phyloP scores from a whole-genome alignment of 2,113 vertebrate species.

The Rhinichthys klamathensis region DNA sequence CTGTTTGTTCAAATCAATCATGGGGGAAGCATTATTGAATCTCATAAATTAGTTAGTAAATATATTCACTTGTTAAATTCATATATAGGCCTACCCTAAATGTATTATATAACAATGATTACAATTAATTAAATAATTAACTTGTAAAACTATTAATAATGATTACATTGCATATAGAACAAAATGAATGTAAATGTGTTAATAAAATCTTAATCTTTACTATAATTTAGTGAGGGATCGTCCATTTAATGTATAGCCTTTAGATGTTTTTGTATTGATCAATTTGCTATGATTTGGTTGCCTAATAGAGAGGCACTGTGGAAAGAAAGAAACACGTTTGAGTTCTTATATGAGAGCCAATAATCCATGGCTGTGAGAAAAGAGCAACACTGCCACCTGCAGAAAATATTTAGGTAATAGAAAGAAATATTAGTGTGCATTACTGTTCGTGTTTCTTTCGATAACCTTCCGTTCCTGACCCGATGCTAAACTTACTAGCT shows the following conservation, averaged over 20 bases:
- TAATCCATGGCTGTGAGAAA: not conserved
- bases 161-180: not conserved
- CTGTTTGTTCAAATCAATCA: not conserved
- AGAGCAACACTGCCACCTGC: constrained; percentile 28
- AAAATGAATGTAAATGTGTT: not conserved
- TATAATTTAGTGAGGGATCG: not conserved
- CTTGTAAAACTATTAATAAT: not conserved
- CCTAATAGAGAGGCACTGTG: not conserved
- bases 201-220: not conserved
- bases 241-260: not conserved
- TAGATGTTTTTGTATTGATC: not conserved
- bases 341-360: not conserved
- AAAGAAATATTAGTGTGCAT: not conserved
- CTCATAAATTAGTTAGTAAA: not conserved
- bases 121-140: not conserved
- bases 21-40: not conserved
- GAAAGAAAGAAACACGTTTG: not conserved
- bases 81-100: not conserved
- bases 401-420: not conserved
- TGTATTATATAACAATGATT: not conserved
- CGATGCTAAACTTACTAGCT: not conserved
- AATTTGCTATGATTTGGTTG: not conserved
- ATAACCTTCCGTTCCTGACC: not conserved
- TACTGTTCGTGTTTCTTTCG: not conserved
- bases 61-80: not conserved